A percentile compares a stretch with the other conserved stretches of the same genome.
phyloP scores from a whole-genome alignment of 2,797 vertebrate species.

The Lagorchestes hirsutus region DNA sequence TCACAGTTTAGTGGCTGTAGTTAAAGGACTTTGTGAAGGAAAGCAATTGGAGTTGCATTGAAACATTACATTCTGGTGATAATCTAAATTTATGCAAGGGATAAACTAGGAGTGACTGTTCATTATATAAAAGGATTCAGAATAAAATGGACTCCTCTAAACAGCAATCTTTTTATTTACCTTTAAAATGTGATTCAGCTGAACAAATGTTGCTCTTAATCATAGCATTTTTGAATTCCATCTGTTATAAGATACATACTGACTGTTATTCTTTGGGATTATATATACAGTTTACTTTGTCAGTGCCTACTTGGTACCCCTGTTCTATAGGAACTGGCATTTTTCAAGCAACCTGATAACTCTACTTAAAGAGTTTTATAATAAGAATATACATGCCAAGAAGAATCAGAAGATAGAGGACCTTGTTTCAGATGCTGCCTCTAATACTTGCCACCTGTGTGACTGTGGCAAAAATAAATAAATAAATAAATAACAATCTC shows the following conservation, averaged over 20 bases:
- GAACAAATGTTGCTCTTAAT: background rate
- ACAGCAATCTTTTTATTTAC: background rate
- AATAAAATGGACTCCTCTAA: background rate
- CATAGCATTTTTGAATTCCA: background rate
- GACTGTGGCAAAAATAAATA: background rate
- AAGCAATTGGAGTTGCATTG: background rate
- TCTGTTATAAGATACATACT: background rate
- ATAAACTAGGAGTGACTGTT: background rate
- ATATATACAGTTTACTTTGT: slow-evolving; percentile 1
- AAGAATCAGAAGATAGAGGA: background rate
- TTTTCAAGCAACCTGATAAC: background rate
- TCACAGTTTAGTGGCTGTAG: background rate
- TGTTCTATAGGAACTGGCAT: background rate
- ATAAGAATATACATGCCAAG: background rate
- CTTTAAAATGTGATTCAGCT: background rate
- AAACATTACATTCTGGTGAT: background rate
- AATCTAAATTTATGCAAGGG: background rate
- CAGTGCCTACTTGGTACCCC: background rate
- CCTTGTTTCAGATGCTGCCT: background rate
- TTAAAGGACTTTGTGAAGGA: background rate
- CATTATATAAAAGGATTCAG: slow-evolving; percentile 22
- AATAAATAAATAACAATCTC: background rate
- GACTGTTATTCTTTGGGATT: slow-evolving; percentile 1
- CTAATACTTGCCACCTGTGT: background rate
- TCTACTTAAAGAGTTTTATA: background rate